A percentile compares a stretch with the other conserved stretches of the same genome.
Evolutionary conservation across 2,113 vertebrate genomes (phyloP).

Genomic region (Vidua macroura): DNA sequence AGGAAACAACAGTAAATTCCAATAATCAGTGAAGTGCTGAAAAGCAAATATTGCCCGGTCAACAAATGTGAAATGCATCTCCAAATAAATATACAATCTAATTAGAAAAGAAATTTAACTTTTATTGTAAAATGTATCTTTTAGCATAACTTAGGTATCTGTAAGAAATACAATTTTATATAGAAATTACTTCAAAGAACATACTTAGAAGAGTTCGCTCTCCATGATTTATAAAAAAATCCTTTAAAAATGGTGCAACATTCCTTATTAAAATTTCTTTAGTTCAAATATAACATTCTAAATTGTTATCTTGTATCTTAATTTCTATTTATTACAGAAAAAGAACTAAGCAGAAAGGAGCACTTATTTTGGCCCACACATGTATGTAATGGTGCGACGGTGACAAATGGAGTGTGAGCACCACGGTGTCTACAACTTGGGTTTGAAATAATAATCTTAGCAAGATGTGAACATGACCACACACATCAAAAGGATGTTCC

Average conservation of each 20-base stretch:
- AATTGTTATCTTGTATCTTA: background rate
- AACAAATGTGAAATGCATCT: background rate
- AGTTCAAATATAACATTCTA: background rate
- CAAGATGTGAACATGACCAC: background rate
- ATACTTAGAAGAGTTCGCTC: background rate
- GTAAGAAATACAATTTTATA: background rate
- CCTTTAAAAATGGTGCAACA: background rate
- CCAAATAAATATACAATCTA: background rate
- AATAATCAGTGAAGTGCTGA: background rate
- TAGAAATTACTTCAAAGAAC: background rate
- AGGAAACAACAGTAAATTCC: background rate
- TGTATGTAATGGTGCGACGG: background rate
- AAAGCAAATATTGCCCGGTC: background rate
- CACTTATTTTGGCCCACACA: background rate
- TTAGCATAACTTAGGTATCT: background rate
- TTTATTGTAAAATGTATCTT: background rate
- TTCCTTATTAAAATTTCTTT: background rate
- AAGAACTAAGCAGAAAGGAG: background rate
- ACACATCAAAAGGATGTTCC: background rate
- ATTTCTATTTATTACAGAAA: background rate
- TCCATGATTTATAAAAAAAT: background rate
- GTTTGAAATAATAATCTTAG: background rate
- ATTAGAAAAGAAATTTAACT: background rate
- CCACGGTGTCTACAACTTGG: background rate
- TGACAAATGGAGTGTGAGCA: slow-evolving; percentile 12